These are phyloP conservation scores for Muschampia plurimacula DNA, from an alignment of 2,888 invertebrate species.

Conservation along the genomic window DNA sequence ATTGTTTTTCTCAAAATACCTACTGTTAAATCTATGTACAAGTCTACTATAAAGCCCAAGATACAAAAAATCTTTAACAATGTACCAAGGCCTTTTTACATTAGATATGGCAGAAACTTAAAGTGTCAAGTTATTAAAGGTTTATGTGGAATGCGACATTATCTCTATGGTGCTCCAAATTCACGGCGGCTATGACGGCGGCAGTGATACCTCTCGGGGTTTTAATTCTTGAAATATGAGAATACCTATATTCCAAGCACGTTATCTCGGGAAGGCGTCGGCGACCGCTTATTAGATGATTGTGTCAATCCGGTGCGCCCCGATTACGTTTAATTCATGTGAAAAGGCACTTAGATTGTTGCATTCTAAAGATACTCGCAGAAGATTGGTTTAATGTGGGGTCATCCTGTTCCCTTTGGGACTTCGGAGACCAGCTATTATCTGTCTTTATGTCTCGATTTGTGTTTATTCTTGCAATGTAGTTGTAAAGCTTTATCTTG, in stretches of 20 bases:
- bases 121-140: too few relatives aligned
- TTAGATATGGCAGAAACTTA: too few relatives aligned
- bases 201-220: too few relatives aligned
- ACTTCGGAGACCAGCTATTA: not conserved
- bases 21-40: too few relatives aligned
- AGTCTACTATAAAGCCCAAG: too few relatives aligned
- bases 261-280: conserved; percentile 11
- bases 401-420: conserved; percentile 18
- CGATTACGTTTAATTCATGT: conserved; percentile 48
- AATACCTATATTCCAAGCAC: not conserved
- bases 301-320: conserved; percentile 50
- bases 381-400: conserved; percentile 3
- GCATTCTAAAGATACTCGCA: conserved; percentile 9
- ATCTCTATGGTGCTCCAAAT: too few relatives aligned
- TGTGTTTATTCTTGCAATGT: not conserved
- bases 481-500: too few relatives aligned
- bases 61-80: too few relatives aligned
- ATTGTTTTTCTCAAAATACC: too few relatives aligned
- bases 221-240: not conserved
- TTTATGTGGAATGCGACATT: too few relatives aligned
- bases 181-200: too few relatives aligned
- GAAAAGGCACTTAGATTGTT: not conserved
- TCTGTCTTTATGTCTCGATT: not conserved
- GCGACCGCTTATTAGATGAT: conserved; percentile 37
- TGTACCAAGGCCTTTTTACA: too few relatives aligned